Percentiles rank a stretch among this genome's conserved stretches.
These are phyloP conservation scores for Drosophila neotestacea DNA, from an alignment of 2,888 invertebrate species.

Conservation along the genomic window DNA sequence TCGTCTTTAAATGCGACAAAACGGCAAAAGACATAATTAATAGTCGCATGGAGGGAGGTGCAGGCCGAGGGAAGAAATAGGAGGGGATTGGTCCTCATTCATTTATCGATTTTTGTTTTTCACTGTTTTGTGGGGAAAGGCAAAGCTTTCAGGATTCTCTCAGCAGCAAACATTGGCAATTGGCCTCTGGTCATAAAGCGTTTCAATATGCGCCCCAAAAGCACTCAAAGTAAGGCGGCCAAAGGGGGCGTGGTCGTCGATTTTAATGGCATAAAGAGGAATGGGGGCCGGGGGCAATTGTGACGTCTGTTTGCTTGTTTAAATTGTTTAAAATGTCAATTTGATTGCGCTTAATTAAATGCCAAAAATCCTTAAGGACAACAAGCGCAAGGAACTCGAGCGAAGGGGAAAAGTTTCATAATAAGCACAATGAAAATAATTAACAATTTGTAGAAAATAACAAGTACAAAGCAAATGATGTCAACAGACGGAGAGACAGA, in stretches of 20 bases:
- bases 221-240: slow-evolving; percentile 33
- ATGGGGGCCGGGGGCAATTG: slow-evolving; percentile 29
- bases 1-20: slow-evolving; percentile 77
- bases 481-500: slow-evolving; percentile 38
- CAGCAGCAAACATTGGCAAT: slow-evolving; percentile 44
- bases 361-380: slow-evolving; percentile 77
- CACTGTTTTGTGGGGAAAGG: neutral
- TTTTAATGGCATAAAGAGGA: slow-evolving; percentile 9
- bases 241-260: slow-evolving; percentile 19
- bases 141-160: slow-evolving; percentile 23
- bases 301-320: slow-evolving; percentile 72
- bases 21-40: slow-evolving; percentile 80
- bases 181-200: slow-evolving; percentile 78
- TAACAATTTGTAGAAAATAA: slow-evolving; percentile 77
- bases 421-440: slow-evolving; percentile 79
- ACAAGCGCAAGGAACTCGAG: slow-evolving; percentile 35
- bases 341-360: slow-evolving; percentile 82
- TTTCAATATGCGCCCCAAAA: slow-evolving; percentile 72
- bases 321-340: slow-evolving; percentile 82
- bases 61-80: neutral
- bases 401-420: slow-evolving; percentile 63
- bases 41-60: slow-evolving; percentile 44
- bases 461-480: slow-evolving; percentile 65
- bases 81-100: slow-evolving; percentile 16
- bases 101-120: slow-evolving; percentile 65